Evolutionary conservation across 2,113 vertebrate species (phyloP), one percentile per base, ranked within the genome.

Genomic region (Pelodiscus sinensis): DNA sequence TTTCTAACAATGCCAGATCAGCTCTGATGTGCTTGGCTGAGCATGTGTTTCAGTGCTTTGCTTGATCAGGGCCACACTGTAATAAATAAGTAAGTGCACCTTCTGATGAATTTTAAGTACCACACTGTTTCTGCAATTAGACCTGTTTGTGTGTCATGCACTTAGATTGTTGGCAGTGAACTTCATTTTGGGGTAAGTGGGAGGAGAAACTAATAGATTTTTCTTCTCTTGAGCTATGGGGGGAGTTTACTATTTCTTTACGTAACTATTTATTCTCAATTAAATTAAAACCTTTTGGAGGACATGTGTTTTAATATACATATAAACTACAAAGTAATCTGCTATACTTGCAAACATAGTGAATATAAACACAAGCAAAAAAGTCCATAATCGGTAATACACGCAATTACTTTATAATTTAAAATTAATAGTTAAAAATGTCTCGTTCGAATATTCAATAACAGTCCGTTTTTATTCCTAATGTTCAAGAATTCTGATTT

Each of bases 151-250:
- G 10, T 29, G 0, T 0, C n/a, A 19, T 71, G 65, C 65, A 71
- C 9, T n/a, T 52, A 56, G 21, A 10, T 38, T 38, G 38, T 73
- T 44, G 19, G 19, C 22, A 11, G 14, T 89, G 38, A 29, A 58
- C 3, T 0, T 38, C 25, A 3, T 60, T 83, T 81, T 38, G 56
- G 56, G 38, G 21, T 38, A 0, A 0, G 38, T 71, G 29, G 0
- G 0, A 38, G 80, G 29, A 77, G 38, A 60, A 44, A 80, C 54
- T n/a, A 44, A 44, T 44, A 44, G 65, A 50, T 21, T 31, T 22
- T 2, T 15, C 35, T 65, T 81, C 57, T 14, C n/a, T 78, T 57
- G 44, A 44, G 51, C 31, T 78, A 11, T 31, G 62, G 55, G 58
- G 44, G 31, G 52, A 29, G 2, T 6, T 80, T 56, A 4, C 55